Evolutionary conservation across 1,140 invertebrate genomes (phyloP).

Genomic region (Brachionus rubens): DNA sequence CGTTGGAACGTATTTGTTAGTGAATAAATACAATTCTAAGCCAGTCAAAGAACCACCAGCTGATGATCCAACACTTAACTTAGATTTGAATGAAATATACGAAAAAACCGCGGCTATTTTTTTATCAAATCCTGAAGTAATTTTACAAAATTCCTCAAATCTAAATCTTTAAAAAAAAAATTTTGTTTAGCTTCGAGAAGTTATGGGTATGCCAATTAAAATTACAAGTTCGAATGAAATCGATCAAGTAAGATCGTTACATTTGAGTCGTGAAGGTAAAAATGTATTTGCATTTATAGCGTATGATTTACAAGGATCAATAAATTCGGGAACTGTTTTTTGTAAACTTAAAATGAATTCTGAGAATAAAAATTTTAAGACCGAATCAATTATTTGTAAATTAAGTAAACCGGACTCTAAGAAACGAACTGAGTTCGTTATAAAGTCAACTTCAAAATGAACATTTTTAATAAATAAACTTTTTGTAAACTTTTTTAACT

Average conservation of each 20-base stretch:
- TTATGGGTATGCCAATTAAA: conserved; percentile 26
- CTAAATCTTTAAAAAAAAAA: background rate
- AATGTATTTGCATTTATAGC: conserved; percentile 35
- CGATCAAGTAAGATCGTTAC: background rate
- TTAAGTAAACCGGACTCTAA: conserved; percentile 23
- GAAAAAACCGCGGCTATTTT: conserved; percentile 30
- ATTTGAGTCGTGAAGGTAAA: conserved; percentile 34
- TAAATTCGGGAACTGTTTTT: conserved; percentile 29
- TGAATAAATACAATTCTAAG: background rate
- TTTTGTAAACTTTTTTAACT: background rate
- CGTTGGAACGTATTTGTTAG: background rate
- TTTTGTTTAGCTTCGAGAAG: background rate
- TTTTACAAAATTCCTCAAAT: background rate
- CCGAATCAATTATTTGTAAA: conserved; percentile 24
- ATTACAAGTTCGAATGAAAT: conserved; percentile 8
- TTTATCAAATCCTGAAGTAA: conserved; percentile 29
- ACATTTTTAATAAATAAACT: background rate
- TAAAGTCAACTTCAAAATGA: background rate
- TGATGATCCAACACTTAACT: background rate
- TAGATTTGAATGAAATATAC: conserved; percentile 45
- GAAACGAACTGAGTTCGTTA: background rate
- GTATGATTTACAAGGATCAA: conserved; percentile 21
- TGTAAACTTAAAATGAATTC: conserved; percentile 34
- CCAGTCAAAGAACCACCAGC: no score
- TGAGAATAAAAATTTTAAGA: conserved; percentile 10